Percentiles rank a stretch among this genome's conserved stretches.
Conservation (phyloP, 2,888 invertebrate genomes). For the Nemurella pictetii region DNA sequence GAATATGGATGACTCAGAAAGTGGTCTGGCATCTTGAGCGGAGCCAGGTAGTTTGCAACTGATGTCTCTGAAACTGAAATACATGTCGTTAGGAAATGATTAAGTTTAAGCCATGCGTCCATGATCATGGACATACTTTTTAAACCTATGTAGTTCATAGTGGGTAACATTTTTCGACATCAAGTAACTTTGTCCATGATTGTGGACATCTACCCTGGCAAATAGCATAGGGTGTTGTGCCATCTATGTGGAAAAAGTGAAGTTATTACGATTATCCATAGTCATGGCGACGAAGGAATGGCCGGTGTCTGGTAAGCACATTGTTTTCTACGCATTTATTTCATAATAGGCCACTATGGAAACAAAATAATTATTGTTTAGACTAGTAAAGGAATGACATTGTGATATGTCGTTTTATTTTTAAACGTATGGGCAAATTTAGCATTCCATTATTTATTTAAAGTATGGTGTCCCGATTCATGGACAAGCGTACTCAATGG, state of each 20-base stretch:
- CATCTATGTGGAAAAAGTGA: not conserved
- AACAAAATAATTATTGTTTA: not conserved
- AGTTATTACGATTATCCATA: not conserved
- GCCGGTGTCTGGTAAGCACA: not conserved
- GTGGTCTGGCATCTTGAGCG: not conserved
- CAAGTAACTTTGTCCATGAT: not conserved
- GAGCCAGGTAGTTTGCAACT: slow-evolving; percentile 1
- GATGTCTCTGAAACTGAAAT: slow-evolving; percentile 12
- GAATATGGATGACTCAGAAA: not conserved
- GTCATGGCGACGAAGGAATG: not conserved
- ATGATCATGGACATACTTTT: too few relatives aligned
- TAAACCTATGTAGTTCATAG: too few relatives aligned
- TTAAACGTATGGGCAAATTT: too few relatives aligned
- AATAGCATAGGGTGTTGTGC: not conserved
- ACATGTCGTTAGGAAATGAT: too few relatives aligned
- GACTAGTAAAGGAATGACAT: too few relatives aligned
- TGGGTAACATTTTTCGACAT: too few relatives aligned
- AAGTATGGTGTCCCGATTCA: not conserved
- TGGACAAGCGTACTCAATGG: not conserved
- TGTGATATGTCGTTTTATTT: too few relatives aligned
- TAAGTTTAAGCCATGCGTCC: too few relatives aligned
- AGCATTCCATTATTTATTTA: not conserved
- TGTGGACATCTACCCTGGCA: not conserved
- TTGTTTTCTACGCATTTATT: not conserved
- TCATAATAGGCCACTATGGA: not conserved